Conservation (phyloP, 1,140 invertebrate species). For the Calycopis cecrops region DNA sequence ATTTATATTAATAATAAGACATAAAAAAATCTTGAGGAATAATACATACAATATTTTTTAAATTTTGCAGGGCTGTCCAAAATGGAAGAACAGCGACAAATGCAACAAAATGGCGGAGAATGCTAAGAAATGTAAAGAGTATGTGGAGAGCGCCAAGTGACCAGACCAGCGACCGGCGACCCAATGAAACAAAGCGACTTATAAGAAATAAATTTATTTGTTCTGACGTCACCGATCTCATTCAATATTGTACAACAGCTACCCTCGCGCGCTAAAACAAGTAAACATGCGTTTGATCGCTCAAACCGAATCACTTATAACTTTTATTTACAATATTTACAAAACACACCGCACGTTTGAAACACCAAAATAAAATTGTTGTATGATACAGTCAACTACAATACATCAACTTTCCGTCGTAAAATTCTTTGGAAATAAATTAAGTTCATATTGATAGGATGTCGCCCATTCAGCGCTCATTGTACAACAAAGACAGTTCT, state of each 20-base stretch:
- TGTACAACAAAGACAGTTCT: too few species aligned
- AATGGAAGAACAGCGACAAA: slow-evolving; percentile 29
- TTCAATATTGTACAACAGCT: slow-evolving; percentile 10
- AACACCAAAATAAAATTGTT: too few species aligned
- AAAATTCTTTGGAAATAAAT: too few species aligned
- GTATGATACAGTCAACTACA: too few species aligned
- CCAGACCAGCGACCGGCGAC: neutral
- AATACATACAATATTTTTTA: neutral
- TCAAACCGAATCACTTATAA: slow-evolving; percentile 21
- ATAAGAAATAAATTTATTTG: slow-evolving; percentile 70
- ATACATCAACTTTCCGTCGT: too few species aligned
- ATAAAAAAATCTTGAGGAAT: too few species aligned
- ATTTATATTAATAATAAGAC: too few species aligned
- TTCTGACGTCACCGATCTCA: slow-evolving; percentile 45
- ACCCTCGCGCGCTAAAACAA: slow-evolving; percentile 2
- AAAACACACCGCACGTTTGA: slow-evolving; percentile 2
- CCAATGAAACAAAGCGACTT: slow-evolving; percentile 40
- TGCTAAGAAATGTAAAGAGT: slow-evolving; percentile 27
- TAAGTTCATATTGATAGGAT: too few species aligned
- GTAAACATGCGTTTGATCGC: slow-evolving; percentile 7
- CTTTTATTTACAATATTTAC: slow-evolving; percentile 49
- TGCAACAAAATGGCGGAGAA: slow-evolving; percentile 29
- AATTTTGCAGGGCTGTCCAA: slow-evolving; percentile 32
- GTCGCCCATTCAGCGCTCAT: too few species aligned
- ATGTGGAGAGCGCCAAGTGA: slow-evolving; percentile 1